Percentiles rank a stretch among this genome's conserved stretches.
phyloP scores from a whole-genome alignment of 1,140 invertebrate genomes.

The Panagrolaimus sp. region DNA sequence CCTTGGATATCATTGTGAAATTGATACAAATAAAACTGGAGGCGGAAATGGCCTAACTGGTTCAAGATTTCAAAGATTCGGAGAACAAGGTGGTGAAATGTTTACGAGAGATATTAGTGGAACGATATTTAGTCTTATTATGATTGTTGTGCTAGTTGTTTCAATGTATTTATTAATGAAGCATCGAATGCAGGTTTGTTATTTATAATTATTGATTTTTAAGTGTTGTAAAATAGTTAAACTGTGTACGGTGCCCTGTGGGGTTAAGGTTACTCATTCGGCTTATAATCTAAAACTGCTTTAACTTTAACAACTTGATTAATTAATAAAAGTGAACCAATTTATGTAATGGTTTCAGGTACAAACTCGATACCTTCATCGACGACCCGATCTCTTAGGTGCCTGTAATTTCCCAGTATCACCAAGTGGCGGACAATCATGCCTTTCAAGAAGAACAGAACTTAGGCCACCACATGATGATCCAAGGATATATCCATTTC shows the following conservation, averaged over 20 bases:
- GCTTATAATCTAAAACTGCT: too few relatives aligned
- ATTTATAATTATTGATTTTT: background rate
- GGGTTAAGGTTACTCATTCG: background rate
- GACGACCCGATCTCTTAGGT: constrained; percentile 40
- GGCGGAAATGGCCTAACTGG: background rate
- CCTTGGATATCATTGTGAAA: constrained; percentile 57
- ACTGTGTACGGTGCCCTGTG: too few relatives aligned
- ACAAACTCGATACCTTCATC: constrained; percentile 41
- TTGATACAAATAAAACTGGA: constrained; percentile 52
- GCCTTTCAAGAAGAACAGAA: background rate
- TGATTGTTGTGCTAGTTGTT: constrained; percentile 56
- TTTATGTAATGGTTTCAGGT: constrained; percentile 34
- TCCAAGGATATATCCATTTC: constrained; percentile 29
- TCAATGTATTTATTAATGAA: constrained; percentile 58
- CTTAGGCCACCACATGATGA: constrained; percentile 36
- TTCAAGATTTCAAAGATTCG: constrained; percentile 52
- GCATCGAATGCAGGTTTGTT: constrained; percentile 57
- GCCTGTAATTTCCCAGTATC: constrained; percentile 44
- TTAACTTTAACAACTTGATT: background rate
- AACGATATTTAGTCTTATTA: constrained; percentile 57
- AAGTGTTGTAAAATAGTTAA: too few relatives aligned
- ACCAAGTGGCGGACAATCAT: constrained; percentile 8
- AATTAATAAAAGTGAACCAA: too few relatives aligned
- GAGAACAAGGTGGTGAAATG: constrained; percentile 46
- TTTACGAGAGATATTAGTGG: constrained; percentile 56